Evolutionary conservation across 2,888 invertebrate genomes (phyloP), one percentile per base, ranked within the genome.

Genomic region (Axea sp.): DNA sequence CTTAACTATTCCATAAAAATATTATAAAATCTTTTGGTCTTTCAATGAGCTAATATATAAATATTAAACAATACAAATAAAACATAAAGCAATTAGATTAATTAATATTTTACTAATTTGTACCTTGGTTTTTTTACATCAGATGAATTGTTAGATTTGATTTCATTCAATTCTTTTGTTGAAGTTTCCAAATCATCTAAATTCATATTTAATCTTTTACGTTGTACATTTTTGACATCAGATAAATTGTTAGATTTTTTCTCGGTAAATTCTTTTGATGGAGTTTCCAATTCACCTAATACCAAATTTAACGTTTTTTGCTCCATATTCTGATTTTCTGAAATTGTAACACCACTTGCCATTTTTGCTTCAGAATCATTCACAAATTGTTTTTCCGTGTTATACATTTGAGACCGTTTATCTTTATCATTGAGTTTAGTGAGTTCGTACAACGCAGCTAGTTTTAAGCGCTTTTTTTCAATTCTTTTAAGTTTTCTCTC

Each of bases 401-500:
- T 51, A 7, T 59, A 8, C 9, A 39, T 3, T 74, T 83, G 86
- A 51, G 84, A 85, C 77, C 84, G 84, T 75, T 90, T 88, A 80
- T 92, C 92, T 73, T 88, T 88, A 78, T 92, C 91, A 82, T 92
- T 92, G 53, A 92, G 86, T 85, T 90, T 90, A 26, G 91, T 88
- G 45, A 92, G 86, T 82, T 91, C 90, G 5, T 91, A 88, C 69
- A 91, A 87, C 0, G 92, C 92, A 2, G 90, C 89, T 83, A 92
- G 88, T 87, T 92, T 92, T 82, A 90, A 91, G 82, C 90, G 90
- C 81, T 92, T 92, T 74, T 90, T 92, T 80, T 92, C 91, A 65
- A 89, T 86, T 69, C 92, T 89, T 78, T 89, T 87, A 64, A 88
- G 86, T 80, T 90, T 89, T 82, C 91, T 91, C 19, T 88, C 79